Base-by-base conservation (phyloP, 2,797 vertebrate genomes). In the Apogon hyalosoma region DNA sequence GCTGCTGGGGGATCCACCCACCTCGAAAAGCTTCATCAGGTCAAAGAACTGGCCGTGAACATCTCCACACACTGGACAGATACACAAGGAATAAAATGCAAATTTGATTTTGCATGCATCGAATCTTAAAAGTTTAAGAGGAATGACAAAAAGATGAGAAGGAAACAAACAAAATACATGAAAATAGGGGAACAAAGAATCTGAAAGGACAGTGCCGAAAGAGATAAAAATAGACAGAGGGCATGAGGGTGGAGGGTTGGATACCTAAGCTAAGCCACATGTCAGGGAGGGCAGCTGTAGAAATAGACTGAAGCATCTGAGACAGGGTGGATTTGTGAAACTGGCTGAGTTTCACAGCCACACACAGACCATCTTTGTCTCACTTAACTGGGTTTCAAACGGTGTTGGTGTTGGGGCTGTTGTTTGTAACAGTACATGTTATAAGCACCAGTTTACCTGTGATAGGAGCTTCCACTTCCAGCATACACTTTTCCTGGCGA, bases 1-100 rank as follows among this genome's bases (percentile, higher is more conserved):
- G 90, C 85, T 96, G 83, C 86, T 94, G 81, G 98, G 98, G 56
- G 96, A 95, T 39, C 97, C 98, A 48, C 97, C 98, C 53, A 99
- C 97, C 91, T 99, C 98, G 77, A 99, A 99, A 36, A 99, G 90
- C 90, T 99, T 99, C 98, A 99, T 99, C 92, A 99, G 92, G 93
- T 99, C 98, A 72, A 98, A 99, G 92, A 98, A 99, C 87, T 99
- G 98, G 21, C 98, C 98, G 0, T 99, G 98, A 84, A 99, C 96
- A 56, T 99, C 98, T 66, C 98, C 98, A 24, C 98, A 99, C 83
- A 99, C 98, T 99, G 54, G 9, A n/a, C 28, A 78, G 3, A 81
- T 14, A 80, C 38, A 79, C 61, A 75, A 12, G 60, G 15, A 75
- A 58, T 47, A 46, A 13, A 2, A n/a, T 43, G 14, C 21, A 12